Evolutionary conservation across 1,140 invertebrate genomes (phyloP).

Genomic region (Physella acuta): DNA sequence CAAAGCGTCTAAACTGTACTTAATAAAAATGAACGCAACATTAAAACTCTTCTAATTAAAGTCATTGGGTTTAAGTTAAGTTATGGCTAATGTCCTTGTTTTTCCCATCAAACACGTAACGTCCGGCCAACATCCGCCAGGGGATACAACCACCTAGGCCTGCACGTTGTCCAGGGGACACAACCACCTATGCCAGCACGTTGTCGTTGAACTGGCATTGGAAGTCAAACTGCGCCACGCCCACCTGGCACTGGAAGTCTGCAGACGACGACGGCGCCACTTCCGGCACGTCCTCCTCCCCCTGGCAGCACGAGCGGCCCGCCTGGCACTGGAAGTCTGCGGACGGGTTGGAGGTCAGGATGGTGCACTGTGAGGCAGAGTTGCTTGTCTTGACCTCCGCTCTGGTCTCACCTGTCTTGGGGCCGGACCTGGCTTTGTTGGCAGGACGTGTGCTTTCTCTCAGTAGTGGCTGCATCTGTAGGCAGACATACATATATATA

Average conservation of each 20-base stretch:
- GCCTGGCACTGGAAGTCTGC: constrained; percentile 8
- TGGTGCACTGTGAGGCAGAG: constrained; percentile 12
- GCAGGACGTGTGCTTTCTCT: background rate
- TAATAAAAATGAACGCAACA: no score
- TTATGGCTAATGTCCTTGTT: no score
- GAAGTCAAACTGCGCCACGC: constrained; percentile 4
- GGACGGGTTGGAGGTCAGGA: background rate
- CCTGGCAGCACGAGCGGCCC: background rate
- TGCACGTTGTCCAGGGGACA: no score
- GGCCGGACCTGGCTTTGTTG: background rate
- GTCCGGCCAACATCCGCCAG: no score
- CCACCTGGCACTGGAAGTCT: constrained; percentile 11
- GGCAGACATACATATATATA: background rate
- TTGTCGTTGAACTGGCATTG: constrained; percentile 15
- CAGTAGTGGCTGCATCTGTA: background rate
- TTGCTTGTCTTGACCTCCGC: background rate
- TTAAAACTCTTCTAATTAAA: no score
- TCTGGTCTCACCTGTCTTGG: background rate
- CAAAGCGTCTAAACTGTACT: no score
- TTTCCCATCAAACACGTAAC: no score
- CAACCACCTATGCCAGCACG: no score
- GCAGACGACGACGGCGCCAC: background rate
- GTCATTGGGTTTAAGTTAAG: no score
- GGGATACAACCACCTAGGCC: no score
- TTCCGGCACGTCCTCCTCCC: background rate